These are phyloP conservation scores for Passer domesticus DNA, from an alignment of 2,113 vertebrate genomes.

Conservation along the genomic window DNA sequence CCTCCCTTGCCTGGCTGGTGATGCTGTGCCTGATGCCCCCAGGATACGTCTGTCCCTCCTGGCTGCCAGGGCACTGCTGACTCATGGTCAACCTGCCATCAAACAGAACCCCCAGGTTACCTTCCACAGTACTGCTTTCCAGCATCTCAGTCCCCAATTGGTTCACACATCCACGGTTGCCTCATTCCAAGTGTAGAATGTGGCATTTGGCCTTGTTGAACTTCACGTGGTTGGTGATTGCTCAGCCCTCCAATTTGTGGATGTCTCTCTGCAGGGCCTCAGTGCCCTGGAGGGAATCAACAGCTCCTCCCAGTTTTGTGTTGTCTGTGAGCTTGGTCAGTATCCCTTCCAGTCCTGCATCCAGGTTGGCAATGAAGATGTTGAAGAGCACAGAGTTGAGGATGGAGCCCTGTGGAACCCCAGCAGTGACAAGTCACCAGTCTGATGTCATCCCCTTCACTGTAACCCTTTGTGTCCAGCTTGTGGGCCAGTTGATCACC, in stretches of 20 bases:
- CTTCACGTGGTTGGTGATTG: background rate
- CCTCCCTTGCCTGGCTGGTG: fast-evolving
- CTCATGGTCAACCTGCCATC: fast-evolving
- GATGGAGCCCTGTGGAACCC: fast-evolving
- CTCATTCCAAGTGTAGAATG: background rate
- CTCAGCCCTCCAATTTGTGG: background rate
- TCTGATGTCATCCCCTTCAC: background rate
- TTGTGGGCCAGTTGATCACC: fast-evolving
- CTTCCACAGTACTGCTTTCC: fast-evolving
- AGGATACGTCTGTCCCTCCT: background rate
- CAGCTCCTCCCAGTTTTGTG: background rate
- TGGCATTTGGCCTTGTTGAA: fast-evolving
- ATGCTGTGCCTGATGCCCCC: background rate
- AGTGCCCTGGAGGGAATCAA: background rate
- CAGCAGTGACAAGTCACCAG: background rate
- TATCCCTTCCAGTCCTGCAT: background rate
- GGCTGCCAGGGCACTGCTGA: background rate
- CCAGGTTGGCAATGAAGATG: no score
- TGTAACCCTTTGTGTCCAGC: background rate
- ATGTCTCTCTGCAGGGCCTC: background rate
- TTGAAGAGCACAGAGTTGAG: no score
- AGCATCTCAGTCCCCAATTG: fast-evolving
- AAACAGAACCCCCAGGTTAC: fast-evolving
- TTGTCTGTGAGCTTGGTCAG: background rate
- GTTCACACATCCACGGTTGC: background rate